Evolutionary conservation across 2,113 vertebrate species (phyloP).

Genomic region (Furnarius figulus): DNA sequence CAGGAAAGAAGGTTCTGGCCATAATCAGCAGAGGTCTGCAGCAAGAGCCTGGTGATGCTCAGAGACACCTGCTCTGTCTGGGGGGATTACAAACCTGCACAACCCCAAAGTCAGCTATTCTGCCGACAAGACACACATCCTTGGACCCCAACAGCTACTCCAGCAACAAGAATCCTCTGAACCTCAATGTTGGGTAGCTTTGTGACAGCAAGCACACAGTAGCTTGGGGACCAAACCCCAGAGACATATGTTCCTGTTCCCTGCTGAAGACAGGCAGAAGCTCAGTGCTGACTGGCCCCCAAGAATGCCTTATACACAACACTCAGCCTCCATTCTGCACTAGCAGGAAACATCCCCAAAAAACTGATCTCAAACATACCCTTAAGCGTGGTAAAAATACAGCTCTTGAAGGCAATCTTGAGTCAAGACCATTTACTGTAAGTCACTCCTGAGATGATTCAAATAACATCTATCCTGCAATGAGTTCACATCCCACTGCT

Average conservation of each 20-base stretch:
- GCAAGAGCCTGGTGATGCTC: neutral
- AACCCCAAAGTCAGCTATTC: slow-evolving; percentile 20
- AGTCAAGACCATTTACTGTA: neutral
- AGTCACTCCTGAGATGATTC: neutral
- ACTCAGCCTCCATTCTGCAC: neutral
- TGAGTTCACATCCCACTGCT: neutral
- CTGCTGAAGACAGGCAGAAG: neutral
- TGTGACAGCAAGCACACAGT: neutral
- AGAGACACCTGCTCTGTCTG: neutral
- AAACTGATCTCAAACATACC: neutral
- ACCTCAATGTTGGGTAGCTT: neutral
- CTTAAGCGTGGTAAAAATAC: neutral
- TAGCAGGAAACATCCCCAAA: neutral
- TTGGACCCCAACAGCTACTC: neutral
- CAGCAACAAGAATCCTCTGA: neutral
- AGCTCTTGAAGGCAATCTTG: neutral
- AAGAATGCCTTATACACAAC: accelerated
- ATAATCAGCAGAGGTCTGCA: neutral
- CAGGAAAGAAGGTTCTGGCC: neutral
- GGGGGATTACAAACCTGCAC: neutral
- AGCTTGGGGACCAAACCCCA: accelerated
- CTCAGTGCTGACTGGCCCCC: accelerated
- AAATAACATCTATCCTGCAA: neutral
- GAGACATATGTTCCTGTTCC: neutral
- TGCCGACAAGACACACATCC: neutral